A percentile compares a stretch with the other conserved stretches of the same genome.
phyloP scores from a whole-genome alignment of 2,888 invertebrate species.

The Zelleria hepariella region DNA sequence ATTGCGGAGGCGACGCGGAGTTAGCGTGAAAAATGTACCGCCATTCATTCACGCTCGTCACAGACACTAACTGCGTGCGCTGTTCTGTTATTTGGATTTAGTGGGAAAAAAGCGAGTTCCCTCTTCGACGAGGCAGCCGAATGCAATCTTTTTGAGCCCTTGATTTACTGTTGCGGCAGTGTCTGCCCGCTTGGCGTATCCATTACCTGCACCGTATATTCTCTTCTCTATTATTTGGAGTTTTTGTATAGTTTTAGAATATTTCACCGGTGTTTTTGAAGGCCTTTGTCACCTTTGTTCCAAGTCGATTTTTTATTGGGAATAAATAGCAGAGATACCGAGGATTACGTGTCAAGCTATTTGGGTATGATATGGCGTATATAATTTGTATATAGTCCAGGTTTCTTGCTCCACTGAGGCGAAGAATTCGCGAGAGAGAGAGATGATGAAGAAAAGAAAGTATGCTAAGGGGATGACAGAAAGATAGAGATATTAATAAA shows the following conservation, averaged over 20 bases:
- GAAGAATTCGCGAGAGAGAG: too few relatives aligned
- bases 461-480: too few relatives aligned
- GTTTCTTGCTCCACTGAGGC: too few relatives aligned
- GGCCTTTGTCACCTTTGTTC: not conserved
- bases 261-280: not conserved
- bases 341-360: too few relatives aligned
- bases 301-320: not conserved
- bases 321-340: not conserved
- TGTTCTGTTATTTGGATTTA: slow-evolving; percentile 22
- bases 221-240: not conserved
- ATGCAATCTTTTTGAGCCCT: slow-evolving; percentile 10
- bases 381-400: too few relatives aligned
- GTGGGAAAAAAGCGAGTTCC: slow-evolving; percentile 45
- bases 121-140: slow-evolving; percentile 11
- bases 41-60: slow-evolving; percentile 63
- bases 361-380: too few relatives aligned
- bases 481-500: too few relatives aligned
- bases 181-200: not conserved
- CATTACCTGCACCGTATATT: not conserved
- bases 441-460: too few relatives aligned
- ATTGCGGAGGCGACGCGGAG: slow-evolving; percentile 51
- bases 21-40: slow-evolving; percentile 59
- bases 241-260: not conserved
- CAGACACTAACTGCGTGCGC: slow-evolving; percentile 62
- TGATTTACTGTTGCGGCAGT: slow-evolving; percentile 6